Evolutionary conservation across 2,113 vertebrate species (phyloP).

Genomic region (Grus americana): DNA sequence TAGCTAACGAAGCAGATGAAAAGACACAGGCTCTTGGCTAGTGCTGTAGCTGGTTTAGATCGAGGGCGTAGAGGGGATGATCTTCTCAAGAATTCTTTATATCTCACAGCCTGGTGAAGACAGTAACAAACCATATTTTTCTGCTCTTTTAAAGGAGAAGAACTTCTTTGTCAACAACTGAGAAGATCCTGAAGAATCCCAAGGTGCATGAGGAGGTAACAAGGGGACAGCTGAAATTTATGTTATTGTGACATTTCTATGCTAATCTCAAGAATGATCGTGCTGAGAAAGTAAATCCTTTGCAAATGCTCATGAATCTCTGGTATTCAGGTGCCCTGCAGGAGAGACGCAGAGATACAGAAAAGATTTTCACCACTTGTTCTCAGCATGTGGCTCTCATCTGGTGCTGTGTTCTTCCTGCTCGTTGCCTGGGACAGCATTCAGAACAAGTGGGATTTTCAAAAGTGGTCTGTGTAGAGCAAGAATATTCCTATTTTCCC

Average conservation of each 20-base stretch:
- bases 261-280: background rate
- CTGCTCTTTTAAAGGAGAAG: background rate
- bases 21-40: background rate
- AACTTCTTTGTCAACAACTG: background rate
- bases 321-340: conserved; percentile 23
- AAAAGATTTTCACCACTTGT: background rate
- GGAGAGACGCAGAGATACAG: background rate
- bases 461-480: background rate
- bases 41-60: background rate
- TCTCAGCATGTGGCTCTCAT: conserved; percentile 14
- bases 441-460: background rate
- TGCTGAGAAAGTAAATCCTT: background rate
- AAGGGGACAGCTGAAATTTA: background rate
- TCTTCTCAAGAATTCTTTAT: background rate
- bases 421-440: background rate
- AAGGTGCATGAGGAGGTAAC: background rate
- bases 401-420: background rate
- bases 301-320: background rate
- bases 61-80: background rate
- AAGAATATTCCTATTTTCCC: background rate
- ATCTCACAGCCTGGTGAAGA: background rate
- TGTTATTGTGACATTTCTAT: background rate
- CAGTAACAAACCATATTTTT: background rate
- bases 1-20: background rate
- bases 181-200: background rate